Conservation (phyloP, 2,888 invertebrate species). For the Mesorhabditis spiculigera region DNA sequence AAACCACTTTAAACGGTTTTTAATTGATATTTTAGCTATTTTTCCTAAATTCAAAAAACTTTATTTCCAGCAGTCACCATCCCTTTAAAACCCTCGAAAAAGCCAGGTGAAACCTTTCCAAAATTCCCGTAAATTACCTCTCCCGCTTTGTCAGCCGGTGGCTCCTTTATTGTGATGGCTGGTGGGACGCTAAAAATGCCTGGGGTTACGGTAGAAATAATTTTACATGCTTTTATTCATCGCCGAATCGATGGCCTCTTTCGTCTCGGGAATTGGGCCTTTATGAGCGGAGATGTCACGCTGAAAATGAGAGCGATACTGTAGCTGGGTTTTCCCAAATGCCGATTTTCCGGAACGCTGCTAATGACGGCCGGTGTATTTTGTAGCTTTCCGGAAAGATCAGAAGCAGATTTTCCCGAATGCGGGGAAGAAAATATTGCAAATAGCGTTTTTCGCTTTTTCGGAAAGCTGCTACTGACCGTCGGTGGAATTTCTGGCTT, state of each 20-base stretch:
- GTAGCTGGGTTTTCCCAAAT: not conserved
- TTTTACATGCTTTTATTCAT: conserved; percentile 5
- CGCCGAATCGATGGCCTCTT: conserved; percentile 5
- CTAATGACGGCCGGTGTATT: not conserved
- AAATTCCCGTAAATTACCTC: not conserved
- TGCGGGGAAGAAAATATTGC: too few species aligned
- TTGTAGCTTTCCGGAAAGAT: too few species aligned
- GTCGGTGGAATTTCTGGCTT: too few species aligned
- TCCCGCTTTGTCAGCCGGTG: not conserved
- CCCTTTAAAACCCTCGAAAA: too few species aligned
- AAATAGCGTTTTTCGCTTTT: too few species aligned
- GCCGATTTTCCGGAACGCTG: not conserved
- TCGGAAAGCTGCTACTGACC: too few species aligned
- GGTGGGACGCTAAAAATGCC: not conserved
- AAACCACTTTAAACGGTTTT: too few species aligned
- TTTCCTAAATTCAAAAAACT: too few species aligned
- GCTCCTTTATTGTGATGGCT: not conserved
- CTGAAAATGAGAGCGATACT: not conserved
- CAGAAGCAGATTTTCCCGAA: too few species aligned
- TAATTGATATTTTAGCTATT: too few species aligned
- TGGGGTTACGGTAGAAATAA: not conserved
- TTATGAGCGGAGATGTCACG: not conserved
- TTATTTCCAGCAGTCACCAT: too few species aligned
- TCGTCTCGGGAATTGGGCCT: not conserved
- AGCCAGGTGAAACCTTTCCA: too few species aligned